Evolutionary conservation across 37 sponge, comb jelly and placozoan species (phyloP), one percentile per base, ranked within the genome.

Genomic region (Oopsacas minuta): DNA sequence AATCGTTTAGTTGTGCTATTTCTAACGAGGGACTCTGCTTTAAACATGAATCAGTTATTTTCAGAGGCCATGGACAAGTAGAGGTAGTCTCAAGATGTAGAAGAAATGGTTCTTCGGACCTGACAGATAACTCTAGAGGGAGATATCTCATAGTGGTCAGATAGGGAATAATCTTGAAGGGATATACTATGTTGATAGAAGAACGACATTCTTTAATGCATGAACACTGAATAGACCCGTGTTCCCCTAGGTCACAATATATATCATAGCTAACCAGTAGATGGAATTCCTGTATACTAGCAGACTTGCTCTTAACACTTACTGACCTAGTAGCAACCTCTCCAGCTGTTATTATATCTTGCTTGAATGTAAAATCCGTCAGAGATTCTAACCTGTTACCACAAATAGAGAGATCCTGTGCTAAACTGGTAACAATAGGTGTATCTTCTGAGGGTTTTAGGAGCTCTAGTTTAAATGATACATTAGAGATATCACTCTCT

Each of bases 391-490:
- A 3, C 75, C 75, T 3, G 1, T 61, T 34, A 46, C 12, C 17
- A 46, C 17, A 46, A n/a, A n/a, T n/a, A 3, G 75, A 61, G 75
- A 34, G 75, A 34, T 61, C 75, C 30, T 32, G 75, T 34, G 28
- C 75, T 34, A 61, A 34, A 3, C 28, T 25, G 28, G 75, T 61
- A 34, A 61, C 75, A 3, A 25, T 3, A 3, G 75, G 75, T 25
- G 1, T 61, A 3, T 61, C 75, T 34, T 61, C 83, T 17, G 12
- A 3, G 38, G 83, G 23, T 17, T 30, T 81, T 7, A 82, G 36
- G 38, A 38, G 36, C 83, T 34, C 36, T n/a, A 82, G 82, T 83
- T 7, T 7, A 36, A 86, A 82, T 10, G 82, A 3, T 0, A 86
- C 83, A 52, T 37, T 39, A 0, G 49, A 82, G 32, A 86, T 86